Base-by-base conservation (phyloP, 2,797 vertebrate genomes). In the Octomys mimax region DNA sequence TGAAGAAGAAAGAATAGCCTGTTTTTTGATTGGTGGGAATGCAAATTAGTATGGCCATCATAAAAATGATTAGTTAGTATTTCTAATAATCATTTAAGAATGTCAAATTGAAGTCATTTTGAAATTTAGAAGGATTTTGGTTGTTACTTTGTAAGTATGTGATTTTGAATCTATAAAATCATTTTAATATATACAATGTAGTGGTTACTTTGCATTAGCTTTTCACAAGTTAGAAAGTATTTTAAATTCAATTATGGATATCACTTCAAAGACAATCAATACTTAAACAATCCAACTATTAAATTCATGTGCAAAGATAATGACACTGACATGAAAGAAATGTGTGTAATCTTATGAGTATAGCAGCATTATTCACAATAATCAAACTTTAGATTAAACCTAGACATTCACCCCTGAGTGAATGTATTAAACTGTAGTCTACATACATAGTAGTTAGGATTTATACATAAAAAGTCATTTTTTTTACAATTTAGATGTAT, bases 321-420 rank as follows among this genome's bases (percentile, higher is more conserved):
- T n/a, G 28, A 83, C 9, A 12, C 10, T 5, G 49, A 36, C 6
- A 73, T 1, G 0, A 0, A 28, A 61, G 4, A 62, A 16, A 36
- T 49, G 28, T 9, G 4, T 73, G 10, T 57, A 31, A 54, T 62
- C 4, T 46, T 5, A 14, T 73, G 33, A 52, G 21, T 10, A n/a
- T n/a, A 28, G 12, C 9, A 91, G 18, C 22, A 28, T n/a, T 83
- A 36, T 61, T 75, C 31, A 73, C 39, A 62, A 14, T 3, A 39
- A 14, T 26, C 21, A 42, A 42, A 2, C 6, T 16, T 46, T 16
- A 42, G 11, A 28, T 26, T 24, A 6, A 26, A 46, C 39, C 1
- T 28, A 42, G 22, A 28, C 39, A 73, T 39, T 4, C 11, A 26
- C 5, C 24, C 46, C 6, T 46, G 24, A 75, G 42, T 46, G 24